phyloP scores from a whole-genome alignment of 2,888 invertebrate genomes.

The Drosophila incognita region DNA sequence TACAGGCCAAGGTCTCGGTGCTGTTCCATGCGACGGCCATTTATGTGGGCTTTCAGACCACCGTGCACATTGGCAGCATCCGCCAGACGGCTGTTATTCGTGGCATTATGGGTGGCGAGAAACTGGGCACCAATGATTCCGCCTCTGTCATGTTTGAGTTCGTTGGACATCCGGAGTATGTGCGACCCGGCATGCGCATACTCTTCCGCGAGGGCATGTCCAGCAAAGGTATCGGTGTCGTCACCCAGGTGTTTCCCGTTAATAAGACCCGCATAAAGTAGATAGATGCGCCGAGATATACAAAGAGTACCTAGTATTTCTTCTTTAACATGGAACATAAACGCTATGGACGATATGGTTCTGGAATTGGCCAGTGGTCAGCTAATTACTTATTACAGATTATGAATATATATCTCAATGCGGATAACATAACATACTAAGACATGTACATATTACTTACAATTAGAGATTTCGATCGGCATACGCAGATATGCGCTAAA shows the following conservation, averaged over 20 bases:
- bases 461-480: constrained; percentile 44
- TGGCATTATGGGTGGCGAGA: constrained; percentile 87
- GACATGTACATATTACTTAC: constrained; percentile 65
- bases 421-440: constrained; percentile 26
- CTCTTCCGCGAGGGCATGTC: constrained; percentile 92
- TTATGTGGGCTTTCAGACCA: constrained; percentile 94
- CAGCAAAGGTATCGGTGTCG: constrained; percentile 94
- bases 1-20: constrained; percentile 93
- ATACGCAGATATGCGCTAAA: constrained; percentile 34
- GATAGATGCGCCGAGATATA: neutral
- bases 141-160: constrained; percentile 96
- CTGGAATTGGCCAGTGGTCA: constrained; percentile 18
- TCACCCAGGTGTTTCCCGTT: constrained; percentile 91
- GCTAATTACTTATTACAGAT: constrained; percentile 38
- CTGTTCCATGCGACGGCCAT: constrained; percentile 95
- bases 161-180: constrained; percentile 94
- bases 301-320: constrained; percentile 35
- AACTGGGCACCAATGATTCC: constrained; percentile 91
- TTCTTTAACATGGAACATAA: neutral
- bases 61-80: constrained; percentile 97
- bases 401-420: constrained; percentile 55
- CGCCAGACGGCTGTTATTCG: constrained; percentile 97
- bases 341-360: neutral
- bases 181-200: constrained; percentile 90
- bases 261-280: constrained; percentile 75